A percentile compares a stretch with the other conserved stretches of the same genome.
phyloP scores from a whole-genome alignment of 2,113 vertebrate genomes.

The Grallaria varia region DNA sequence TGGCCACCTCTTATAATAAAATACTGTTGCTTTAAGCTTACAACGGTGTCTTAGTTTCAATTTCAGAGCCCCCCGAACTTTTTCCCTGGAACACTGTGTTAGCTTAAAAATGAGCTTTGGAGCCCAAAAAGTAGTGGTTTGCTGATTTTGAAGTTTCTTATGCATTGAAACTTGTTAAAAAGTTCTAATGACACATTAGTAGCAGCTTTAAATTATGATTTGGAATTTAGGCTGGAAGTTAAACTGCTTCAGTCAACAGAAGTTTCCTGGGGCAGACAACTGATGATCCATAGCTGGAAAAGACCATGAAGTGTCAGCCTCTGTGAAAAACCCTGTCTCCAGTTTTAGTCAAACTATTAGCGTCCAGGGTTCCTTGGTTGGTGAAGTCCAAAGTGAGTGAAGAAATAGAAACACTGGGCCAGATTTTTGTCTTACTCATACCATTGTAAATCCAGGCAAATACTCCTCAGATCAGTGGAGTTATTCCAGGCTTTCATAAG shows the following conservation, averaged over 20 bases:
- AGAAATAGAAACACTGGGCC: not conserved
- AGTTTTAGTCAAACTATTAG: not conserved
- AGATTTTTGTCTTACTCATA: conserved; percentile 13
- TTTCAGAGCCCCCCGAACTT: too few species aligned
- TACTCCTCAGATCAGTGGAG: not conserved
- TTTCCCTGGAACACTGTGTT: too few species aligned
- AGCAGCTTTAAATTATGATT: not conserved
- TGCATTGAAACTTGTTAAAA: not conserved
- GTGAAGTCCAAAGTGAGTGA: not conserved
- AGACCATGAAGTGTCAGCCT: not conserved
- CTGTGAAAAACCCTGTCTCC: not conserved
- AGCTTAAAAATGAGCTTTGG: not conserved
- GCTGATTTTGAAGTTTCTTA: not conserved
- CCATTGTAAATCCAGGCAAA: conserved; percentile 2
- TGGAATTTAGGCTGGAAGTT: not conserved
- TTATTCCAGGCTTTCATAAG: not conserved
- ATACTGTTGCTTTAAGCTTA: too few species aligned
- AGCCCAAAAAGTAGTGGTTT: not conserved
- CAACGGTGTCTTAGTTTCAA: too few species aligned
- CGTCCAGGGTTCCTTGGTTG: not conserved
- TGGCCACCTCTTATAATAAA: too few species aligned
- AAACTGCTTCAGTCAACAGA: not conserved
- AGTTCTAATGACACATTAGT: not conserved
- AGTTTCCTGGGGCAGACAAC: not conserved
- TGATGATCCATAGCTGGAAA: not conserved